Evolutionary conservation across 2,888 invertebrate genomes (phyloP), one percentile per base, ranked within the genome.

Genomic region (Empis stercorea): DNA sequence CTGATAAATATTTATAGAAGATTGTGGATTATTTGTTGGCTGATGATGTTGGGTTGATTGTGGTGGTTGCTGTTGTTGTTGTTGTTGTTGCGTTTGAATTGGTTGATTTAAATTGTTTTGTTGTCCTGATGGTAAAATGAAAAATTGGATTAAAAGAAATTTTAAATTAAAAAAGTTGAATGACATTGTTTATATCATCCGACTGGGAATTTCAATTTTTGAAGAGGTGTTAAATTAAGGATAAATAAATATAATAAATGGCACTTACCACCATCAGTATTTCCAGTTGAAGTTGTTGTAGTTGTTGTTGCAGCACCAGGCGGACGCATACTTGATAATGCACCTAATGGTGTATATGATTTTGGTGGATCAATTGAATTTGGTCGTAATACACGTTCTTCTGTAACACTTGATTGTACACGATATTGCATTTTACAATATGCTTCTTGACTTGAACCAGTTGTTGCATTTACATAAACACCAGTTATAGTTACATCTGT

Each of bases 381-480:
- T 2, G 68, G 65, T 3, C 64, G 80, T 75, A 87, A 81, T 23
- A 87, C 81, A 43, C 87, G 85, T 45, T 88, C 85, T 56, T 87
- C 87, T 11, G 88, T 88, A 63, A 87, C 88, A 45, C 87, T 88
- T 43, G 87, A 86, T 54, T 87, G 87, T 56, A 88, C 88, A 54
- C 87, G 79, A 66, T 89, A 88, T 70, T 88, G 87, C 85, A 88
- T 87, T 56, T 86, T 87, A 65, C 88, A 88, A 63, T 81, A 88
- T 30, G 87, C 86, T 63, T 83, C 86, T 61, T 80, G 80, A 55
- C 86, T 87, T 32, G 80, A 79, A 48, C 80, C 74, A 3, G 82
- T 81, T 20, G 84, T 80, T 59, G 80, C 77, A 64, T 81, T 81
- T 44, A 81, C 80, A 66, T 88, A 88, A 49, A 88, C 86, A 14